Evolutionary conservation across 2,113 vertebrate species (phyloP).

Genomic region (Piaya cayana): DNA sequence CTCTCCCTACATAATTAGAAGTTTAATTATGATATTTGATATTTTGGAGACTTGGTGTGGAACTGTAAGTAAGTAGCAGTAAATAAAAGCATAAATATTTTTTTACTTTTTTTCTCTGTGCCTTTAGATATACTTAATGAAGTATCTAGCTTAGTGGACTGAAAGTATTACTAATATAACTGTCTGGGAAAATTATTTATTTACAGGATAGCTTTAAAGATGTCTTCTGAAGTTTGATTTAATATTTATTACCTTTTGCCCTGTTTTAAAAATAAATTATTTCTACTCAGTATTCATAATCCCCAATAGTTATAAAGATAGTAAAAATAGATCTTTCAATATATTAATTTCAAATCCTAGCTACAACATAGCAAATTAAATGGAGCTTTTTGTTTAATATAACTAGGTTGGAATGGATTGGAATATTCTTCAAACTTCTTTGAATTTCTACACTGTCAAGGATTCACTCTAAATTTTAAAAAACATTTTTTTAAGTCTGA

Average conservation of each 20-base stretch:
- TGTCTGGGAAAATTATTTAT: not conserved
- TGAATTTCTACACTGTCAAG: not conserved
- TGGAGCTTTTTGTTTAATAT: not conserved
- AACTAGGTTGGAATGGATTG: not conserved
- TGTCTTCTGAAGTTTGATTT: not conserved
- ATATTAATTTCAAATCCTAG: not conserved
- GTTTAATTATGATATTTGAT: not conserved
- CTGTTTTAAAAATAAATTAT: not conserved
- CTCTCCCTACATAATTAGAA: not conserved
- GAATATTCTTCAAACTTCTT: not conserved
- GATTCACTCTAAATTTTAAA: not conserved
- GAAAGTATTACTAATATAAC: not conserved
- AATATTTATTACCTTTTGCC: not conserved
- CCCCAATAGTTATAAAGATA: not conserved
- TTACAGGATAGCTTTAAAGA: not conserved
- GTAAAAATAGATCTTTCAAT: not conserved
- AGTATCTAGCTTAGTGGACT: not conserved
- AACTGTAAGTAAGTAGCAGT: not conserved
- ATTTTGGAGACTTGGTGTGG: not conserved
- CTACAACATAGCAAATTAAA: not conserved
- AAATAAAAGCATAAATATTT: not conserved
- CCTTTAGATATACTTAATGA: not conserved
- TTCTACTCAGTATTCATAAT: not conserved
- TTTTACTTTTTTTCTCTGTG: not conserved
- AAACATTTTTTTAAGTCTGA: not conserved